Percentiles rank a stretch among this genome's conserved stretches.
phyloP scores from a whole-genome alignment of 2,113 vertebrate genomes.

The Gyps fulvus region DNA sequence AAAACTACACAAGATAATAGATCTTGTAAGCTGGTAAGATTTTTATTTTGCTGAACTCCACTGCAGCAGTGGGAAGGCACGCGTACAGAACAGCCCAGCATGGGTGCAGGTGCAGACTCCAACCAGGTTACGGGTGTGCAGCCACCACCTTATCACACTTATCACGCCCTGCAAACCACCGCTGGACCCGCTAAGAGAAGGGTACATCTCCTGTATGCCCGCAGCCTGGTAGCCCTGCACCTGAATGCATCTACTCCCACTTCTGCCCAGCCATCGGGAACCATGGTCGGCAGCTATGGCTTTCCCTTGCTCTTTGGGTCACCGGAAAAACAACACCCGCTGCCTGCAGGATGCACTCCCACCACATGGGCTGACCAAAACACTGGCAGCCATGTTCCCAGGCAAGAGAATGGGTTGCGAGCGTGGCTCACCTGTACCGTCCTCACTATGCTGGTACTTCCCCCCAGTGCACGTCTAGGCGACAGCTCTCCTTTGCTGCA shows the following conservation, averaged over 20 bases:
- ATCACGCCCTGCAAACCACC: accelerated
- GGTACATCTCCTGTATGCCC: accelerated
- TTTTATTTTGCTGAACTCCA: neutral
- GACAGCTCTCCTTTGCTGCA: neutral
- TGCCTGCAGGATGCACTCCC: neutral
- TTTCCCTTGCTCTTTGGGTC: neutral
- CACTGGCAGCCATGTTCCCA: neutral
- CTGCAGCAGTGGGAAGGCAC: neutral
- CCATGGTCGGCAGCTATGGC: neutral
- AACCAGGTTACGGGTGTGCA: accelerated
- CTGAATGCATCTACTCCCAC: neutral
- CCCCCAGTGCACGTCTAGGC: neutral
- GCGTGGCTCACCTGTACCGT: conserved; percentile 16
- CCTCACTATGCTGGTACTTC: neutral
- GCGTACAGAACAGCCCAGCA: accelerated
- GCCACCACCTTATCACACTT: neutral
- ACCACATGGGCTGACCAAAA: neutral
- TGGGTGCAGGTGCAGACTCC: neutral
- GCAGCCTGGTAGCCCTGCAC: neutral
- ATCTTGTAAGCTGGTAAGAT: neutral
- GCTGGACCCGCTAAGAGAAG: neutral
- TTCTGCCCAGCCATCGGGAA: neutral
- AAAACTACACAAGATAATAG: neutral
- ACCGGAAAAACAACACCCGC: accelerated
- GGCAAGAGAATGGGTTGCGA: neutral